Percentiles rank a stretch among this genome's conserved stretches.
Conservation (phyloP, 2,888 invertebrate genomes). For the Plagodis pulveraria region DNA sequence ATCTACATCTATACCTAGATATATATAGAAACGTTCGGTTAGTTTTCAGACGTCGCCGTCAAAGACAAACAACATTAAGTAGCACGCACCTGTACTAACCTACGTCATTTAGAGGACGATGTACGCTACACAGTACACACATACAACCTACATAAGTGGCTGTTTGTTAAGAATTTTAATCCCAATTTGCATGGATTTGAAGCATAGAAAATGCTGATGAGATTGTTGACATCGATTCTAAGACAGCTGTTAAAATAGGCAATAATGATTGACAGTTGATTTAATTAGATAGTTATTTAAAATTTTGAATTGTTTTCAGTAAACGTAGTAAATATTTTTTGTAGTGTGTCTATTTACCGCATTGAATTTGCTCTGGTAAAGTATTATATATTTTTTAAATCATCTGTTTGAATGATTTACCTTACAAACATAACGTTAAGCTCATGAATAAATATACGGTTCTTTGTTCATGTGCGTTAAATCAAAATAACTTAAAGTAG, state of each 20-base stretch:
- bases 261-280: constrained; percentile 11
- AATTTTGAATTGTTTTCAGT: background rate
- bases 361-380: no score
- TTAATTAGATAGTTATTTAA: background rate
- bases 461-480: no score
- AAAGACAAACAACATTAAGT: constrained; percentile 59
- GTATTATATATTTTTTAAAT: no score
- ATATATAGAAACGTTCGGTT: constrained; percentile 2
- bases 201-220: constrained; percentile 12
- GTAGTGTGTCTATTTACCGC: no score
- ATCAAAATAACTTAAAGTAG: no score
- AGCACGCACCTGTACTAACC: constrained; percentile 72
- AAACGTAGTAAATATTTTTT: no score
- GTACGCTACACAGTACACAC: constrained; percentile 17
- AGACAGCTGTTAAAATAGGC: constrained; percentile 12
- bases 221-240: constrained; percentile 6
- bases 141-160: constrained; percentile 11
- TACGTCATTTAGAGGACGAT: constrained; percentile 59
- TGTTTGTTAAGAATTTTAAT: constrained; percentile 32
- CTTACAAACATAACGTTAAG: no score
- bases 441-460: no score
- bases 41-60: constrained; percentile 31
- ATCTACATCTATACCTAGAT: constrained; percentile 8
- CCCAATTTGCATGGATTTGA: constrained; percentile 23
- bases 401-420: no score